A percentile compares a stretch with the other conserved stretches of the same genome.
phyloP scores from a whole-genome alignment of 1,140 invertebrate species.

The Lordiphosa collinella region DNA sequence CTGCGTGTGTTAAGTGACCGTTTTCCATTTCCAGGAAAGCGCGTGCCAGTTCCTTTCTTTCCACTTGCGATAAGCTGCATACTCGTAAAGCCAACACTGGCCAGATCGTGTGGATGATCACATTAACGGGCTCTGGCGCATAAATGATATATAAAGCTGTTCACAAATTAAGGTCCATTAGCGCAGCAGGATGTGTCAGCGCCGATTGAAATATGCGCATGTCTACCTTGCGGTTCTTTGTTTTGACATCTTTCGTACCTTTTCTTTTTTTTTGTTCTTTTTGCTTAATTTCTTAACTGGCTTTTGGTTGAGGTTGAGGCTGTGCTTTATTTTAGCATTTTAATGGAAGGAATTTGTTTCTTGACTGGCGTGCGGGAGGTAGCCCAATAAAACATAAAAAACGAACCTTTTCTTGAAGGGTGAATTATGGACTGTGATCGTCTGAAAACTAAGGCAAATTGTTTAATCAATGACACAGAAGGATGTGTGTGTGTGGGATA shows the following conservation, averaged over 20 bases:
- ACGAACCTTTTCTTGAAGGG: slow-evolving; percentile 22
- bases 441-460: slow-evolving; percentile 54
- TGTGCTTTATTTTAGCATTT: slow-evolving; percentile 49
- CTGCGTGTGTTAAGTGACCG: not conserved
- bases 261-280: slow-evolving; percentile 14
- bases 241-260: slow-evolving; percentile 73
- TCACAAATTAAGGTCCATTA: slow-evolving; percentile 78
- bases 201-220: slow-evolving; percentile 75
- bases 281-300: slow-evolving; percentile 13
- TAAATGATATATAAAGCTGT: slow-evolving; percentile 73
- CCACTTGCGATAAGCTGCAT: slow-evolving; percentile 54
- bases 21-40: slow-evolving; percentile 61
- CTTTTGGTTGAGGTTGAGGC: too few species aligned
- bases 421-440: slow-evolving; percentile 32
- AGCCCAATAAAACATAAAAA: slow-evolving; percentile 23
- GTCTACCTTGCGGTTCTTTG: slow-evolving; percentile 66
- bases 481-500: not conserved
- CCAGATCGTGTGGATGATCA: slow-evolving; percentile 75
- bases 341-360: slow-evolving; percentile 61
- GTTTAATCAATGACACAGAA: slow-evolving; percentile 55
- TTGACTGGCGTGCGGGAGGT: slow-evolving; percentile 3
- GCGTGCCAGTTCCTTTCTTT: slow-evolving; percentile 55
- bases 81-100: slow-evolving; percentile 57
- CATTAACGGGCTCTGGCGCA: slow-evolving; percentile 70
- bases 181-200: slow-evolving; percentile 76